Base-by-base conservation (phyloP, 1,140 invertebrate genomes). In the Formica exsecta region DNA sequence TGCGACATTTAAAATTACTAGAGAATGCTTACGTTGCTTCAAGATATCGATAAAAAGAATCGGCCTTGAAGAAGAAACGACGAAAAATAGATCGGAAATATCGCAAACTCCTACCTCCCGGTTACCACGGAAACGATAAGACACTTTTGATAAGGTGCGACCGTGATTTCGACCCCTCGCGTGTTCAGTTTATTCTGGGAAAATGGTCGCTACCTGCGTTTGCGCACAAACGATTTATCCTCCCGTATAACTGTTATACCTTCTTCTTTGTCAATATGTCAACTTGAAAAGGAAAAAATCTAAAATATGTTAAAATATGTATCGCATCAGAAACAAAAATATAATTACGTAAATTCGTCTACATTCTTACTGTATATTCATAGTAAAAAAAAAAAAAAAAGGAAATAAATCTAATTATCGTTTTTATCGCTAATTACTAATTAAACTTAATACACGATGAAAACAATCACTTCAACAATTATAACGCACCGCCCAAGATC, bases 121-220 rank as follows among this genome's bases (percentile, higher is more conserved):
- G 89, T 92, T 90, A 87, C 92, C 90, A 92, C 91, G 92, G 92
- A 90, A 93, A 93, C 92, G 89, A 88, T 92, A 91, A 92, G 91
- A 91, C 89, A 91, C 90, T 92, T 93, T 93, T 92, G 91, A 92
- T 92, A 92, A 92, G 89, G 85, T 86, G 48, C 44, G 87, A 87
- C 87, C 85, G 89, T 75, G 62, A 73, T 75, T 61, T 61, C 77
- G 61, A 86, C 66, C 74, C 66, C 54, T 51, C 25, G 44, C 11
- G n/a, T n/a, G 62, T 65, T 71, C 66, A 90, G 88, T 92, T 80
- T 92, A 90, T 91, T 89, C 87, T 79, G 74, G n/a, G 87, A 89
- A 92, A 91, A 90, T 91, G 80, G 77, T 41, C 32, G 41, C 75
- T 61, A 66, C 16, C 48, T 70, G 68, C 54, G 64, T 79, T 77